These are phyloP conservation scores for Lanius collurio DNA, from an alignment of 2,113 vertebrate species.

Conservation along the genomic window DNA sequence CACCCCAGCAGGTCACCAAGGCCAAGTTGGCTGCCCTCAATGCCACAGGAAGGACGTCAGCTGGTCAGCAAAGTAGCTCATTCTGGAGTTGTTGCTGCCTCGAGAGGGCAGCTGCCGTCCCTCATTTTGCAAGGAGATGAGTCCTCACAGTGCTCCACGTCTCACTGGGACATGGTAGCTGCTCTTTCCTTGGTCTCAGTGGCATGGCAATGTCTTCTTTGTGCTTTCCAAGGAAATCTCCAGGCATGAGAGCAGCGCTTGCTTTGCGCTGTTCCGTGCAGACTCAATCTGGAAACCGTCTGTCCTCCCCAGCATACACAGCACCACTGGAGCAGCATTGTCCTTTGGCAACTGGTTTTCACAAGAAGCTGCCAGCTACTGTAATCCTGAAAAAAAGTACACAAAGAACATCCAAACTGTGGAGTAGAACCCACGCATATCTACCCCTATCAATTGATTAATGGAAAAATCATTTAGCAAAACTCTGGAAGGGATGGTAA, in stretches of 20 bases:
- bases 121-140: neutral
- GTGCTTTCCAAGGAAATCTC: neutral
- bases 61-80: neutral
- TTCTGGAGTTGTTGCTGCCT: neutral
- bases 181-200: accelerated
- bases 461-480: neutral
- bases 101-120: neutral
- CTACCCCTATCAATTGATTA: neutral
- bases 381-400: neutral
- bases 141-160: accelerated
- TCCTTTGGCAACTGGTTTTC: neutral
- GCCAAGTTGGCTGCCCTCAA: neutral
- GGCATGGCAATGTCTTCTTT: neutral
- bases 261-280: neutral
- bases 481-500: neutral
- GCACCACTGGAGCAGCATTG: accelerated
- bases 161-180: neutral
- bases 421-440: neutral
- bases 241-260: neutral
- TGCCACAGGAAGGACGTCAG: neutral
- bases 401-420: neutral
- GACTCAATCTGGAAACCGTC: neutral
- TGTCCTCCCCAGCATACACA: accelerated
- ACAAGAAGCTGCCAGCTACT: neutral
- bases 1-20: neutral